Base-by-base conservation (phyloP, 2,888 invertebrate species). In the Drosophila cognata region DNA sequence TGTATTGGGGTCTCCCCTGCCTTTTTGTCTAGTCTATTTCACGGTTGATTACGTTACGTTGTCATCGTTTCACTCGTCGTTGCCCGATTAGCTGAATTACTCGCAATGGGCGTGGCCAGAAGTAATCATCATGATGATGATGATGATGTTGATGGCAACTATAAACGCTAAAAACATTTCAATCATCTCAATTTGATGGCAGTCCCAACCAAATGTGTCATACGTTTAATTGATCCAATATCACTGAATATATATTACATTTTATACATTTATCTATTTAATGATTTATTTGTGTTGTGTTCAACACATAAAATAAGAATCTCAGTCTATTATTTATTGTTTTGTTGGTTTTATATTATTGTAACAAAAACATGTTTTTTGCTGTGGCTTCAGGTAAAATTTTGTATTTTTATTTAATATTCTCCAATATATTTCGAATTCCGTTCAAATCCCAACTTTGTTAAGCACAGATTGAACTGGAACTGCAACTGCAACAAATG, bases 1-100 rank as follows among this genome's bases (percentile, higher is more conserved):
- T 33, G 31, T 73, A 60, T 74, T 56, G 61, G 71, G 61, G 50
- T 79, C 68, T 76, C 78, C 72, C 79, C 72, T 63, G 62, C 36
- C 43, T 38, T 43, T 67, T 57, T 75, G 77, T 78, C 65, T 82
- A 80, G 77, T 87, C 87, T 85, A 87, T 87, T 87, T 87, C 89
- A 87, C 85, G 89, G 82, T 89, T 87, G 85, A 87, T 89, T 87
- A 82, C 88, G 64, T 64, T 57, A 57, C 60, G 65, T 62, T 79
- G 75, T 68, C 75, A 78, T 78, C 70, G 78, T 84, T 81, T 83
- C 65, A 65, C 71, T 62, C 74, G 72, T 64, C 74, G 72, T 56
- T 77, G 81, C 61, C 81, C 83, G 84, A 84, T 89, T 88, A 86
- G 82, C 70, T 61, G 63, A 67, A 59, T 77, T 59, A 43, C 29